Evolutionary conservation across 2,113 vertebrate species (phyloP), one percentile per base, ranked within the genome.

Genomic region (Origma solitaria): DNA sequence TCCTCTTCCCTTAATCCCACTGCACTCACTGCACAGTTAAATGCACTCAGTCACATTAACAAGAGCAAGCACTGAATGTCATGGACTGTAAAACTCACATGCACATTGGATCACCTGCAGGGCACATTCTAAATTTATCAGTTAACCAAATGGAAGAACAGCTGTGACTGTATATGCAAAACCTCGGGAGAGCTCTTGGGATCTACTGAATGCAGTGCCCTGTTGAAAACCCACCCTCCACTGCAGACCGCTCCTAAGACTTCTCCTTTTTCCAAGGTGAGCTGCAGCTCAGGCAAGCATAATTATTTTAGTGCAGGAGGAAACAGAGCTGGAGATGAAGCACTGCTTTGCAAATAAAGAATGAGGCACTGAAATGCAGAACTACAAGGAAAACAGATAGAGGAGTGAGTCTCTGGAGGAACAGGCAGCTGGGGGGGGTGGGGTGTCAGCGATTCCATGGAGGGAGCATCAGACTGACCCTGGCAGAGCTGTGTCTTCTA

Each of bases 91-190:
- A 83, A 81, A 91, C 18, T 65, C 71, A 65, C 53, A 53, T 61
- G 40, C 71, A 69, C 33, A 21, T 1, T 44, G 49, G 72, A 69
- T 64, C 87, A 92, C 80, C 91, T 92, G 93, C 89, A 91, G 80
- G 68, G 69, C 65, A 89, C 47, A 77, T 66, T 75, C 90, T 82
- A 75, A 66, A 92, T 84, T 58, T 78, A 58, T 66, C 64, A 30
- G 56, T 54, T 62, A 30, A 57, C 72, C 81, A 73, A 88, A 88
- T 0, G 11, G 69, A 92, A 49, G 11, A 86, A 81, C 76, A 94
- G 89, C 86, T 90, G 71, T 49, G 76, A 77, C 64, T 56, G 45
- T n/a, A 54, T 14, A 65, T 13, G 37, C 68, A 88, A 77, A 92
- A 75, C 51, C 72, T 50, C 45, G 21, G 25, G 35, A 65, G 45